Base-by-base conservation (phyloP, 2,888 invertebrate genomes). In the Capitulum mitella region DNA sequence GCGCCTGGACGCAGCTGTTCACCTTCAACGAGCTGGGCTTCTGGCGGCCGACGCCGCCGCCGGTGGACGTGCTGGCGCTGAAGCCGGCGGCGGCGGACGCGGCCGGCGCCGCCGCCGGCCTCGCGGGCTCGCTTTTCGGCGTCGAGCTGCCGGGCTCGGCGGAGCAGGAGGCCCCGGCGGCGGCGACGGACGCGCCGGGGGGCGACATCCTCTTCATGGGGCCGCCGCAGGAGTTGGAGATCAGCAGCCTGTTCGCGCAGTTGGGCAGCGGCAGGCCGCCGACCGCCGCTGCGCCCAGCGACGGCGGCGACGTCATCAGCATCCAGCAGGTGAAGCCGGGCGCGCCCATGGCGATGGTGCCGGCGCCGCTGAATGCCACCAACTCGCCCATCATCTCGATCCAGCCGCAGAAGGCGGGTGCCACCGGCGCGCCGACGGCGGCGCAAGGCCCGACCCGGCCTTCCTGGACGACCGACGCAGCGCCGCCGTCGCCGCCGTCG, bases 21-120 rank as follows among this genome's bases (percentile, higher is more conserved):
- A 70, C 70, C 10, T 70, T 70, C 70, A 70, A 70, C 70, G 40
- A 70, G 12, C 40, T 70, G 10, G 70, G 70, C 3, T 70, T 70
- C 40, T 70, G 70, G 70, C 40, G 40, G 12, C 19, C 32, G 3
- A 22, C 70, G 26, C 22, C 16, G 12, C 6, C 26, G 10, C 70
- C 70, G 37, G 19, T 22, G 0, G 8, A n/a, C 10, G 26, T 40
- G 8, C 37, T 26, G 26, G 16, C 70, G 8, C 26, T 70, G 26
- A 70, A 40, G 40, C 70, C 37, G 1, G 40, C 26, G 1, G 10
- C 1, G 16, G 40, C 10, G 26, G 26, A 22, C 5, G 19, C 70
- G 22, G 10, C 70, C 37, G n/a, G 22, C 64, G 1, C 1, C 40
- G 40, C 19, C 40, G 40, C 0, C 40, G 26, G 40, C 70, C 12